Percentiles rank a stretch among this genome's conserved stretches.
Evolutionary conservation across 2,797 vertebrate species (phyloP).

Genomic region (Rhinoraja longicauda): DNA sequence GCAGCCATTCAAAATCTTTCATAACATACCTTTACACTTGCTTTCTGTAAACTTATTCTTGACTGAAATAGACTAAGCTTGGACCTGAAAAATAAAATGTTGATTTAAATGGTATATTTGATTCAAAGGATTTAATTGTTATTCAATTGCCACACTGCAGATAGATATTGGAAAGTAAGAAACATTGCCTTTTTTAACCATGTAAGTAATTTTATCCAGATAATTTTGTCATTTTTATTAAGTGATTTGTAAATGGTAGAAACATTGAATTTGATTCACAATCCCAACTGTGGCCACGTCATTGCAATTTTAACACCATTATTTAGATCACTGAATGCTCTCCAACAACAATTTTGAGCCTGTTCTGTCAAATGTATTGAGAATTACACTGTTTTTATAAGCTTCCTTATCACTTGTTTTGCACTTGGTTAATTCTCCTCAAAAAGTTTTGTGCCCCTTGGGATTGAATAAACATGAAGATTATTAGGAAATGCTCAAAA

Average conservation of each 20-base stretch:
- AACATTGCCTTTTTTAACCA: background rate
- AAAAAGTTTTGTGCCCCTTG: background rate
- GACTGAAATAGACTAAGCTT: conserved; percentile 97
- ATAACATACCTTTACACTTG: conserved; percentile 87
- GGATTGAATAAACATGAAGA: background rate
- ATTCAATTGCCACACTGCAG: no score
- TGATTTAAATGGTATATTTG: background rate
- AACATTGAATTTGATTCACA: background rate
- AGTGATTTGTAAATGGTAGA: background rate
- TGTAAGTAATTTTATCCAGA: background rate
- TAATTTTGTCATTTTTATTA: background rate
- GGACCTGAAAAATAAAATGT: conserved; percentile 67
- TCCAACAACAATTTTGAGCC: background rate
- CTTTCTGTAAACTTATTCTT: conserved; percentile 99
- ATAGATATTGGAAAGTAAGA: no score
- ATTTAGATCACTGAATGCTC: background rate
- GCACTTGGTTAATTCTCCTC: background rate
- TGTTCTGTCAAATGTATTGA: background rate
- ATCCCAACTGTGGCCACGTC: no score
- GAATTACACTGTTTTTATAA: background rate
- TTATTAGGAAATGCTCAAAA: no score
- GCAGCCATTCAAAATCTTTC: background rate
- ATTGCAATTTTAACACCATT: no score
- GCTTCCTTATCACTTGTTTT: no score
- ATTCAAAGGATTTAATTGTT: background rate